These are phyloP conservation scores for Uropetala carovei DNA, from an alignment of 2,888 invertebrate genomes.

Conservation along the genomic window DNA sequence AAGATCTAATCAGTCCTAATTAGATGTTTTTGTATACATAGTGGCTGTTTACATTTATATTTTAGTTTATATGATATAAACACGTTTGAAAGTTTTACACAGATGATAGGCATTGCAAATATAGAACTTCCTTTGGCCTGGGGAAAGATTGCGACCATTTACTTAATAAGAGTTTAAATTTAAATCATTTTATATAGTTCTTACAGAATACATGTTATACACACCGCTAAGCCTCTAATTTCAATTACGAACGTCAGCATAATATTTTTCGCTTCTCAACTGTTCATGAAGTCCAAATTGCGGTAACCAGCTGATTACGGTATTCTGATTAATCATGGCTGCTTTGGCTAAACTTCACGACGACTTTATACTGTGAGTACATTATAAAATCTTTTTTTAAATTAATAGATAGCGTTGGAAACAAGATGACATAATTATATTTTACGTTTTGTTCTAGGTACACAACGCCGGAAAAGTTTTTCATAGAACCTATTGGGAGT, in stretches of 20 bases:
- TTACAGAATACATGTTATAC: too few species aligned
- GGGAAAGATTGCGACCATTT: too few species aligned
- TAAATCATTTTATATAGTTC: too few species aligned
- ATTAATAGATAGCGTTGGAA: not conserved
- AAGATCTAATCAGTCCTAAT: too few species aligned
- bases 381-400: not conserved
- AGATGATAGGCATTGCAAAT: too few species aligned
- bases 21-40: too few species aligned
- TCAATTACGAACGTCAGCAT: too few species aligned
- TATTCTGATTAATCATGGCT: slow-evolving; percentile 54
- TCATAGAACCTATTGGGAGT: slow-evolving; percentile 87
- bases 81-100: not conserved
- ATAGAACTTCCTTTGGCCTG: too few species aligned
- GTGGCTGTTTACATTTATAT: too few species aligned
- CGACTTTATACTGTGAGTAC: slow-evolving; percentile 50
- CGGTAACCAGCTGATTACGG: slow-evolving; percentile 54
- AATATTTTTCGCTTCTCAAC: not conserved
- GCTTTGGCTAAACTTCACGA: slow-evolving; percentile 48
- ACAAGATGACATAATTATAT: slow-evolving; percentile 65
- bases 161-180: too few species aligned
- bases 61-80: not conserved
- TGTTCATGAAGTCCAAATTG: slow-evolving; percentile 31
- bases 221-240: too few species aligned
- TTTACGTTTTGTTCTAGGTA: slow-evolving; percentile 79
- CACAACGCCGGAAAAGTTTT: slow-evolving; percentile 92